Base-by-base conservation (phyloP, 2,797 vertebrate species). In the Oreortyx pictus region DNA sequence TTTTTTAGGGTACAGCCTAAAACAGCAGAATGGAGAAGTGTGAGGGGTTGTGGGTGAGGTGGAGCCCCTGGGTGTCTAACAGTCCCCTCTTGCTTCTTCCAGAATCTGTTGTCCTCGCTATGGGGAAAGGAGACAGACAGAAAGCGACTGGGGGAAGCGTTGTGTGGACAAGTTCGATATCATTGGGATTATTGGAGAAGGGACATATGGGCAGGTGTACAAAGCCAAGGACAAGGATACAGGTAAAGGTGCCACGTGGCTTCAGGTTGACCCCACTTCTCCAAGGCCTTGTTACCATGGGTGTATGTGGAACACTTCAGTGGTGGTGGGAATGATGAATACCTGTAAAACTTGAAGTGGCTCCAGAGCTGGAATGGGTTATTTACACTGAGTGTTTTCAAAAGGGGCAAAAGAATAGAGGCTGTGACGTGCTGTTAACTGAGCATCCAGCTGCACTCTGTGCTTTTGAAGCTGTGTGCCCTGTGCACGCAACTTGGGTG, bases 171-270 rank as follows among this genome's bases (percentile, higher is more conserved):
- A 99, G 90, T 99, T 99, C 80, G 99, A 99, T 90, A 99, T 99
- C 89, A 99, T 99, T 66, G 99, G 99, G 47, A 99, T 99, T 95
- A 99, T 99, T 67, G 99, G 99, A 27, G 99, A 99, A 82, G 99
- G 99, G 81, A 99, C 99, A 2, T 99, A 99, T 6, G 99, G 99
- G 57, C 99, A 99, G 96, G 99, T 99, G 88, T 99, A 99, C 98
- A 99, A 99, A 97, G 99, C 99, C 81, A 99, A 99, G 98, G 99
- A 99, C 98, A 99, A 99, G 97, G 99, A 99, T 86, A 99, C 99
- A 88, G 99, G 99, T 99, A 95, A 93, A 87, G 49, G 0, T 31
- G 14, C 11, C 3, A 2, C 5, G 39, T 1, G 47, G 15, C 76
- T 37, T 24, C 85, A 17, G 31, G 0, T 1, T 5, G 33, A 5